A percentile compares a stretch with the other conserved stretches of the same genome.
phyloP scores from a whole-genome alignment of 2,888 invertebrate genomes.

The Liodrosophila aerea region DNA sequence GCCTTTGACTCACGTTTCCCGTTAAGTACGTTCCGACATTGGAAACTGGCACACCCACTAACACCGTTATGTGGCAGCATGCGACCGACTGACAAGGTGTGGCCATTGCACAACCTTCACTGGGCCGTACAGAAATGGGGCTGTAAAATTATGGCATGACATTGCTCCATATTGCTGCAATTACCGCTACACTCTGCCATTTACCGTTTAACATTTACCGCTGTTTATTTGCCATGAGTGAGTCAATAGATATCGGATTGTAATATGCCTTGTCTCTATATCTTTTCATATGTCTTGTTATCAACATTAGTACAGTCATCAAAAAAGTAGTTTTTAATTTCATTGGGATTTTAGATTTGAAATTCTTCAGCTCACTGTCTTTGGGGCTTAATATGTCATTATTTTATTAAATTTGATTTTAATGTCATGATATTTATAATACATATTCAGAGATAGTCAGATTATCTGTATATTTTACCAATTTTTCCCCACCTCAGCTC shows the following conservation, averaged over 20 bases:
- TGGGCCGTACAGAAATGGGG: constrained; percentile 14
- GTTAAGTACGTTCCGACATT: constrained; percentile 20
- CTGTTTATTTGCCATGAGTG: neutral
- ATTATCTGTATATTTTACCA: too few relatives aligned
- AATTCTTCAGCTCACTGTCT: too few relatives aligned
- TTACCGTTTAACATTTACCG: constrained; percentile 30
- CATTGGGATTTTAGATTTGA: too few relatives aligned
- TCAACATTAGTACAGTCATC: too few relatives aligned
- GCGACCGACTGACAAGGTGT: constrained; percentile 20
- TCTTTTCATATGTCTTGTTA: too few relatives aligned
- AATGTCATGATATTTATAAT: too few relatives aligned
- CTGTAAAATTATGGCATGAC: constrained; percentile 23
- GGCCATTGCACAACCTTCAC: constrained; percentile 7
- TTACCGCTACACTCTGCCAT: constrained; percentile 8
- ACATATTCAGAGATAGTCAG: too few relatives aligned
- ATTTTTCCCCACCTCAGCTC: too few relatives aligned
- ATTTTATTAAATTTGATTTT: neutral
- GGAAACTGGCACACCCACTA: constrained; percentile 28
- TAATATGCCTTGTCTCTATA: too few relatives aligned
- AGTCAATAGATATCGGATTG: too few relatives aligned
- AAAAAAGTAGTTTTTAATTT: too few relatives aligned
- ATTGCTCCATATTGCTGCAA: constrained; percentile 28
- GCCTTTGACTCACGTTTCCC: constrained; percentile 27
- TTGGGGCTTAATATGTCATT: neutral
- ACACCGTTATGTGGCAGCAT: constrained; percentile 2